Evolutionary conservation across 1,140 invertebrate genomes (phyloP).

Genomic region (Ostrea denselamellosa): DNA sequence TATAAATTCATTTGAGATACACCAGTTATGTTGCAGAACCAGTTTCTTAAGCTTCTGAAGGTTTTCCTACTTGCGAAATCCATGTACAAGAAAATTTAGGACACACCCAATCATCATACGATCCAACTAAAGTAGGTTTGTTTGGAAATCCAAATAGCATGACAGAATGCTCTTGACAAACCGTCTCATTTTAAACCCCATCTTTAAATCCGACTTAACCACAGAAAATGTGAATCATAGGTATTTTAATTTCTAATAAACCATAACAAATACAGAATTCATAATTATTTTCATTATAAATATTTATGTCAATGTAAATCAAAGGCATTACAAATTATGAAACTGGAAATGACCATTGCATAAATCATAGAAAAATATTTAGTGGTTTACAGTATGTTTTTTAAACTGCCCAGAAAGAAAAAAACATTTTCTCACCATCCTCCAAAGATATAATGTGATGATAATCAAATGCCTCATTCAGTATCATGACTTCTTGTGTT

Average conservation of each 20-base stretch:
- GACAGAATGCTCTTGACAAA: background rate
- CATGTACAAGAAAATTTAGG: background rate
- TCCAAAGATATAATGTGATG: background rate
- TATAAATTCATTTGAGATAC: background rate
- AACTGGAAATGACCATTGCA: background rate
- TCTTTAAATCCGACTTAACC: background rate
- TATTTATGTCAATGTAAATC: background rate
- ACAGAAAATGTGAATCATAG: background rate
- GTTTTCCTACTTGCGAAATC: background rate
- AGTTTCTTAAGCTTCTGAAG: constrained; percentile 8
- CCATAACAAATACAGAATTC: background rate
- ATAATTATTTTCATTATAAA: background rate
- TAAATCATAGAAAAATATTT: background rate
- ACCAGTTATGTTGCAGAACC: background rate
- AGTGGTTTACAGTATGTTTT: background rate
- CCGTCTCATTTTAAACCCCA: background rate
- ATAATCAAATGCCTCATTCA: background rate
- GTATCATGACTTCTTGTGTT: background rate
- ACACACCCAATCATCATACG: constrained; percentile 21
- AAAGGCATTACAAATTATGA: background rate
- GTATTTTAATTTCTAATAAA: no score
- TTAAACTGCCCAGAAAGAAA: background rate
- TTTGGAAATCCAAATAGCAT: constrained; percentile 8
- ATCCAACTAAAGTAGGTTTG: background rate
- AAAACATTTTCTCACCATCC: background rate